A percentile compares a stretch with the other conserved stretches of the same genome.
phyloP scores from a whole-genome alignment of 2,113 vertebrate species.

The Colaptes auratus region DNA sequence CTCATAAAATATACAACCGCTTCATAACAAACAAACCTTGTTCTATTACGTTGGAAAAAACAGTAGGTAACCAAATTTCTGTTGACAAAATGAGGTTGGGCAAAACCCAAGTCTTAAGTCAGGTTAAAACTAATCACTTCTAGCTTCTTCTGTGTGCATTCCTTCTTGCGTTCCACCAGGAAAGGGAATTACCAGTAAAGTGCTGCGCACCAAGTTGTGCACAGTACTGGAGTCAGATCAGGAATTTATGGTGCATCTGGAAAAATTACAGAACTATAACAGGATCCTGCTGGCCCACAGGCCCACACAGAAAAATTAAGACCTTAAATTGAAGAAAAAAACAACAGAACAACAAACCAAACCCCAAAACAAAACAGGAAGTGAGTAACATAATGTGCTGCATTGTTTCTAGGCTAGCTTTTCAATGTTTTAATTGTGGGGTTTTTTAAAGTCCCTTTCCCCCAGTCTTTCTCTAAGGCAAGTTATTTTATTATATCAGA shows the following conservation, averaged over 20 bases:
- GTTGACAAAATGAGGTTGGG: neutral
- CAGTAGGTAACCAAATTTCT: neutral
- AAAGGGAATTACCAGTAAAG: neutral
- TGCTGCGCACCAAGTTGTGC: rapidly evolving
- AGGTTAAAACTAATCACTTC: neutral
- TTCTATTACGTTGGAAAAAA: neutral
- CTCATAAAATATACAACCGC: neutral
- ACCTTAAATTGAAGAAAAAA: neutral
- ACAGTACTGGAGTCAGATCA: neutral
- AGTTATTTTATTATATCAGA: neutral
- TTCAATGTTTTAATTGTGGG: neutral
- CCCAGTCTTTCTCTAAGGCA: neutral
- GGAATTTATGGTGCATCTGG: neutral
- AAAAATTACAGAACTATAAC: neutral
- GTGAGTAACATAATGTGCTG: neutral
- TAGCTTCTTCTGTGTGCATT: neutral
- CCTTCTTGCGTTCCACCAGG: neutral
- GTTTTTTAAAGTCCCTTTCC: neutral
- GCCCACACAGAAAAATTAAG: neutral
- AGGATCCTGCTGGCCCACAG: neutral
- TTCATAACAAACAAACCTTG: neutral
- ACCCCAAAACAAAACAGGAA: no score
- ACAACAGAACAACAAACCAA: neutral
- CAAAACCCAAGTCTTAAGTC: neutral
- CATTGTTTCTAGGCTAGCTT: neutral